Conservation (phyloP, 1,140 invertebrate genomes). For the Drosophila bipectinata region DNA sequence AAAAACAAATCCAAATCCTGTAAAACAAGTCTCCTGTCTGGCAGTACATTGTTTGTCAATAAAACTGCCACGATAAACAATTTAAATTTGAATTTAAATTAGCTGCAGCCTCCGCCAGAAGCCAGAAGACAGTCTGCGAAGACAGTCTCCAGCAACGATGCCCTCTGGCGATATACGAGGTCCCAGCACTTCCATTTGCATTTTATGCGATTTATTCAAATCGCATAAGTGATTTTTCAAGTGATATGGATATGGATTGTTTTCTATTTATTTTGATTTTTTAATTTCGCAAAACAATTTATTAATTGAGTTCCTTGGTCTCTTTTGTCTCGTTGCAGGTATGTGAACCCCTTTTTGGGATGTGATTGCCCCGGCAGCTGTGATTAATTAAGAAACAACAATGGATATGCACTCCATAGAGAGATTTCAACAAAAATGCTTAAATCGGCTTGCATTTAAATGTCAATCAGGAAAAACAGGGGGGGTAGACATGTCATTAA, state of each 20-base stretch:
- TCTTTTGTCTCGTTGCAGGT: conserved; percentile 29
- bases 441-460: conserved; percentile 44
- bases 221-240: no score
- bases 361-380: conserved; percentile 26
- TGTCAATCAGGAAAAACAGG: conserved; percentile 36
- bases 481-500: not conserved
- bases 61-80: conserved; percentile 66
- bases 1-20: no score
- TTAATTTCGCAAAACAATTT: not conserved
- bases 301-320: conserved; percentile 8
- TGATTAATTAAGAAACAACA: conserved; percentile 38
- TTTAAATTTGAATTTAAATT: conserved; percentile 82
- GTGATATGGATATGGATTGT: conserved; percentile 10
- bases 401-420: not conserved
- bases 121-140: not conserved
- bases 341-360: conserved; percentile 7
- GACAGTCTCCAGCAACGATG: conserved; percentile 29
- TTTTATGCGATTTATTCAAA: conserved; percentile 12
- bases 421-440: conserved; percentile 3
- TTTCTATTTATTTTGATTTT: not conserved
- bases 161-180: conserved; percentile 63
- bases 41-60: conserved; percentile 44
- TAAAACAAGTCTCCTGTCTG: not conserved
- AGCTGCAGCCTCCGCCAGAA: conserved; percentile 30
- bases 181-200: conserved; percentile 22